Evolutionary conservation across 2,888 invertebrate genomes (phyloP).

Genomic region (Drosophila putrida): DNA sequence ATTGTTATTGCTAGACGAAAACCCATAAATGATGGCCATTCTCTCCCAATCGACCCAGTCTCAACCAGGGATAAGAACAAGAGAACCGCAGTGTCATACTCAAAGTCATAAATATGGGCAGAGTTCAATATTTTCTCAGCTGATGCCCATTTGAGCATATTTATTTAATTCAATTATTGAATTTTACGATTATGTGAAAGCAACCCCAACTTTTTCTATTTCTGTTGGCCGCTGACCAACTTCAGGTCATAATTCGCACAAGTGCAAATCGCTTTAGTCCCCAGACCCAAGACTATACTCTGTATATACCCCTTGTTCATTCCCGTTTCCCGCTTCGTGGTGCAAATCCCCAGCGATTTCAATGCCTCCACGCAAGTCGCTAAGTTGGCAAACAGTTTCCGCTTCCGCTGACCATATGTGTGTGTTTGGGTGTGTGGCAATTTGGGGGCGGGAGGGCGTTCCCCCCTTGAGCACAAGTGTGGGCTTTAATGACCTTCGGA

Average conservation of each 20-base stretch:
- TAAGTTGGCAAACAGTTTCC: slow-evolving; percentile 79
- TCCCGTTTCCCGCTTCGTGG: background rate
- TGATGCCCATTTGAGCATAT: slow-evolving; percentile 75
- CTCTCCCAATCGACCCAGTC: background rate
- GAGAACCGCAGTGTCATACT: slow-evolving; percentile 45
- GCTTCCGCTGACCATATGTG: slow-evolving; percentile 76
- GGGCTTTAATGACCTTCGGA: slow-evolving; percentile 75
- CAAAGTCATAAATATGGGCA: slow-evolving; percentile 56
- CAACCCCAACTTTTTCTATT: slow-evolving; percentile 26
- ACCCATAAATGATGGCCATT: slow-evolving; percentile 18
- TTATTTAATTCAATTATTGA: slow-evolving; percentile 85
- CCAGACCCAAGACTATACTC: background rate
- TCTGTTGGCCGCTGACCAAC: slow-evolving; percentile 19
- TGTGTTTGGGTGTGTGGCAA: background rate
- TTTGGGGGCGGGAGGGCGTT: slow-evolving; percentile 2
- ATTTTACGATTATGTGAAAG: slow-evolving; percentile 81
- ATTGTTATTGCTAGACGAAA: background rate
- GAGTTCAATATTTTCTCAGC: slow-evolving; percentile 77
- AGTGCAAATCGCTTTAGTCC: slow-evolving; percentile 71
- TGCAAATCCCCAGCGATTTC: slow-evolving; percentile 69
- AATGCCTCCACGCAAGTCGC: slow-evolving; percentile 41
- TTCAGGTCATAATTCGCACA: slow-evolving; percentile 75
- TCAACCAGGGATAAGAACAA: slow-evolving; percentile 6
- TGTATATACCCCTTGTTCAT: background rate
- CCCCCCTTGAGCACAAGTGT: slow-evolving; percentile 3